Evolutionary conservation across 2,888 invertebrate species (phyloP).

Genomic region (Diadromus collaris): DNA sequence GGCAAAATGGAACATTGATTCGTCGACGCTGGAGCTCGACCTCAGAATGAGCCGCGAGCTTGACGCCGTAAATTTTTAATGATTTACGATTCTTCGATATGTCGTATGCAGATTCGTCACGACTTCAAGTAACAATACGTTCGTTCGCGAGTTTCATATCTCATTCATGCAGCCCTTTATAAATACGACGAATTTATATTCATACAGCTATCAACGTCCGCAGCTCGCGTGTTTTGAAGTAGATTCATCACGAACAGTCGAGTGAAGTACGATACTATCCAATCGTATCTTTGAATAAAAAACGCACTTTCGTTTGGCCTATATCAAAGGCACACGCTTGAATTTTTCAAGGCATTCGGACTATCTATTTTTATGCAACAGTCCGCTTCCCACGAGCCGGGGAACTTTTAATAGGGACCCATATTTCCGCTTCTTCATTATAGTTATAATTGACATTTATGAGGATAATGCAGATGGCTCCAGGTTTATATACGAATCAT

Average conservation of each 20-base stretch:
- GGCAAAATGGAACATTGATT: constrained; percentile 89
- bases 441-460: not conserved
- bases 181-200: not conserved
- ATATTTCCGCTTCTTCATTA: not conserved
- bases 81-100: not conserved
- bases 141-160: not conserved
- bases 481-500: not conserved
- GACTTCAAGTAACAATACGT: not conserved
- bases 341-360: not conserved
- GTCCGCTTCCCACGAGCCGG: not conserved
- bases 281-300: not conserved
- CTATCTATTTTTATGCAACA: not conserved
- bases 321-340: not conserved
- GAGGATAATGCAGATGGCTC: not conserved
- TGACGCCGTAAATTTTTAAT: constrained; percentile 93
- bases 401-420: not conserved
- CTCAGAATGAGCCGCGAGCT: constrained; percentile 90
- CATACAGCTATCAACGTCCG: not conserved
- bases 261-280: constrained; percentile 1
- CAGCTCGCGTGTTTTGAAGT: not conserved
- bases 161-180: not conserved
- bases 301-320: not conserved
- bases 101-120: not conserved
- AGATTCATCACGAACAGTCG: not conserved
- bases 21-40: constrained; percentile 86